A percentile compares a stretch with the other conserved stretches of the same genome.
These are phyloP conservation scores for Menidia menidia DNA, from an alignment of 2,797 vertebrate genomes.

Conservation along the genomic window DNA sequence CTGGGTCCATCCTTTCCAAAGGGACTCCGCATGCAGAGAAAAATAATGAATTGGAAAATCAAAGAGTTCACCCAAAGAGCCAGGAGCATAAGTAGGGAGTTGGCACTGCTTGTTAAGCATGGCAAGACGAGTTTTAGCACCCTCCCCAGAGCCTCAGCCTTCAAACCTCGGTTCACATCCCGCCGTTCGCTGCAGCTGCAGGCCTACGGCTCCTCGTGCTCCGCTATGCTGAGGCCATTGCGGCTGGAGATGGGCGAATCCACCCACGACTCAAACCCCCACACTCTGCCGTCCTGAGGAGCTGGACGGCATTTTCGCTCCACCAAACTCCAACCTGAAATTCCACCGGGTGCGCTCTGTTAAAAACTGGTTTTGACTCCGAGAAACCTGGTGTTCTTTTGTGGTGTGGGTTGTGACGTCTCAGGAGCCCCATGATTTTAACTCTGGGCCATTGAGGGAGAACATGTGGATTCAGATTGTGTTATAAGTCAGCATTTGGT, in stretches of 20 bases:
- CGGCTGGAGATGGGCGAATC: constrained; percentile 50
- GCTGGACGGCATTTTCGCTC: constrained; percentile 21
- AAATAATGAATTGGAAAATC: constrained; percentile 78
- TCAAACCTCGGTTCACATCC: constrained; percentile 55
- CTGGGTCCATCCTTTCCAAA: constrained; percentile 19
- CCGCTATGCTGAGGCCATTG: constrained; percentile 56
- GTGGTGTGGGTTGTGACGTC: constrained; percentile 22
- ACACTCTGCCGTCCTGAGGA: constrained; percentile 32
- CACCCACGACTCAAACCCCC: constrained; percentile 75
- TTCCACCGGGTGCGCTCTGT: constrained; percentile 27
- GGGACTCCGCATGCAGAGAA: constrained; percentile 44
- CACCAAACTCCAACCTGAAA: not conserved
- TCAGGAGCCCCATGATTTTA: constrained; percentile 10
- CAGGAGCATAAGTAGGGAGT: constrained; percentile 51
- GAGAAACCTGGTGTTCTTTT: constrained; percentile 29
- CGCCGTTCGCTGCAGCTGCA: constrained; percentile 38
- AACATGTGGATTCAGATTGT: constrained; percentile 18
- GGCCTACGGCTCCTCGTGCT: constrained; percentile 41
- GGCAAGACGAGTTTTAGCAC: constrained; percentile 29
- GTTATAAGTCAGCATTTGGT: constrained; percentile 27
- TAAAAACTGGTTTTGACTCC: constrained; percentile 9
- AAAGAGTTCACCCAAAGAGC: constrained; percentile 63
- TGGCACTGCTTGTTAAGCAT: constrained; percentile 61
- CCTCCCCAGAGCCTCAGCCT: constrained; percentile 61
- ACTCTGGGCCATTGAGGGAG: constrained; percentile 51